These are phyloP conservation scores for Barypeithes pellucidus DNA, from an alignment of 2,888 invertebrate species.

Conservation along the genomic window DNA sequence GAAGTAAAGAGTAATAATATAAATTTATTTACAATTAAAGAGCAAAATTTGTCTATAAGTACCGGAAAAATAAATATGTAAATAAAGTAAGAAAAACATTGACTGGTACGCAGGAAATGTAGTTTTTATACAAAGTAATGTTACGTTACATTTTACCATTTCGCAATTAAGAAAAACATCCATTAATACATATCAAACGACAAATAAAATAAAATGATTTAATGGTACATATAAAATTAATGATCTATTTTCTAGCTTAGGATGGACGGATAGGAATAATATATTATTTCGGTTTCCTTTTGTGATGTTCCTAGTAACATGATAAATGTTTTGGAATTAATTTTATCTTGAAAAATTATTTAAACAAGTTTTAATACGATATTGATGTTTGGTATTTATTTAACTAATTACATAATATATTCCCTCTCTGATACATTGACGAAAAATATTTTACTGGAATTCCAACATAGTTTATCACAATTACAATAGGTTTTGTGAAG, in stretches of 20 bases:
- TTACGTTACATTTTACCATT: too few species aligned
- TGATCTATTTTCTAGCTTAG: conserved; percentile 10
- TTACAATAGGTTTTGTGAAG: too few species aligned
- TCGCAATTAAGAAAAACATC: too few species aligned
- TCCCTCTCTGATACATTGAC: too few species aligned
- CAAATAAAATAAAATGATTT: conserved; percentile 9
- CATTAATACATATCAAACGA: not conserved
- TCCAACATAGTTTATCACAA: too few species aligned
- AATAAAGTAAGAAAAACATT: too few species aligned
- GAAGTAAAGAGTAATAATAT: too few species aligned
- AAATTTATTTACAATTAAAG: too few species aligned
- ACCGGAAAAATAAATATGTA: too few species aligned
- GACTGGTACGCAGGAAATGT: too few species aligned
- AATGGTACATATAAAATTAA: conserved; percentile 25
- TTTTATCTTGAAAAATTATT: not conserved
- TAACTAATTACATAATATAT: not conserved
- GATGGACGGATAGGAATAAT: conserved; percentile 23
- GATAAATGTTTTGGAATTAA: conserved; percentile 19
- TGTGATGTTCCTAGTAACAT: conserved; percentile 20
- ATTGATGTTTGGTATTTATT: not conserved
- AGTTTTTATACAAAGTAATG: not conserved
- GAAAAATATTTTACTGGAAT: too few species aligned
- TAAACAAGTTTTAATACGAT: not conserved
- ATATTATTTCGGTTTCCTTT: conserved; percentile 19
- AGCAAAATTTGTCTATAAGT: too few species aligned